These are phyloP conservation scores for Philaenus spumarius DNA, from an alignment of 1,140 invertebrate genomes.

Conservation along the genomic window DNA sequence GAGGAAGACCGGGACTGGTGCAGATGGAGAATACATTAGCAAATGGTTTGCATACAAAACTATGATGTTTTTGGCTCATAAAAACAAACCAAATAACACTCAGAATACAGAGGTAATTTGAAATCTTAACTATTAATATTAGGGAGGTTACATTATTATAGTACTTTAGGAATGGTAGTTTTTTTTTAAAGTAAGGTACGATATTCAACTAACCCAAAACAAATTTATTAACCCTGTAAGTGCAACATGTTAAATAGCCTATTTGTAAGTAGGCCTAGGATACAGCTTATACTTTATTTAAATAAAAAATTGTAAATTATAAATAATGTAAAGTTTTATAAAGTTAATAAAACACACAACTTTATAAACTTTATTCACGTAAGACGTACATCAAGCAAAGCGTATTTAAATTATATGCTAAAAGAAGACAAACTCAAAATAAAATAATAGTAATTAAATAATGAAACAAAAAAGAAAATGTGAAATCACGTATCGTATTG, in stretches of 20 bases:
- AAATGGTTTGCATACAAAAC: slow-evolving; percentile 25
- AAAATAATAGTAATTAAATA: no score
- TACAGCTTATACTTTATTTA: no score
- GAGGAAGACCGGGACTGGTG: no score
- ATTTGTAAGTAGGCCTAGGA: no score
- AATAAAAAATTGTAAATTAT: not conserved
- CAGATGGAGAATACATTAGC: no score
- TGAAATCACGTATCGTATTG: slow-evolving; percentile 23
- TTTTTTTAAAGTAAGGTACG: not conserved
- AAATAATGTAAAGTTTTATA: not conserved
- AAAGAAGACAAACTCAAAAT: no score
- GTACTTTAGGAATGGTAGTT: not conserved
- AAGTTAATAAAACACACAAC: no score
- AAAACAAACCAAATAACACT: slow-evolving; percentile 8
- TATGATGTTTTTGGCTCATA: slow-evolving; percentile 19
- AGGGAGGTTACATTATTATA: not conserved
- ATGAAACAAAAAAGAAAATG: slow-evolving; percentile 5
- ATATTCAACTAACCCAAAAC: not conserved
- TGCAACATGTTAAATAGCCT: no score
- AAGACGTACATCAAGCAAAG: no score
- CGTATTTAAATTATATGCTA: no score
- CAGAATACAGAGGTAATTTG: slow-evolving; percentile 10
- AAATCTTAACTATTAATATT: not conserved
- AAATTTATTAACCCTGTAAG: slow-evolving; percentile 1
- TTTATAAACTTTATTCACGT: no score